Evolutionary conservation across 2,888 invertebrate genomes (phyloP), one percentile per base, ranked within the genome.

Genomic region (Zelleria hepariella): DNA sequence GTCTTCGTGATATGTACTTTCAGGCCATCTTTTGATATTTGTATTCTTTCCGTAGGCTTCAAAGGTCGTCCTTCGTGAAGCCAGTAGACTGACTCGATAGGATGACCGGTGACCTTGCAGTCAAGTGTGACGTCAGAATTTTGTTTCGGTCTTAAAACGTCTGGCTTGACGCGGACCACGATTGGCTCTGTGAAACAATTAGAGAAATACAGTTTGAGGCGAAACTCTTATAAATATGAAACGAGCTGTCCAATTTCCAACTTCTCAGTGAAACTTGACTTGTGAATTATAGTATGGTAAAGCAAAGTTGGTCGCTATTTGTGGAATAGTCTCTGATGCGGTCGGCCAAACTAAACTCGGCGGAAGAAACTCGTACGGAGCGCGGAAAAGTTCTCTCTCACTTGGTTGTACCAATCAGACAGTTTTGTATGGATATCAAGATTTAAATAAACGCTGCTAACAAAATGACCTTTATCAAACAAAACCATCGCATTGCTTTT

Each of bases 31-130:
- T 79, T 78, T 54, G 90, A 82, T 70, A 92, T 78, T 78, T 90
- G 89, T 59, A 91, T 80, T 64, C 92, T 90, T 67, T 90, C 91
- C 68, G 90, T 91, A 58, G 90, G 80, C 61, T 90, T 86, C 60
- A 94, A 80, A 62, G 91, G 89, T 68, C 89, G 90, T 42, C 94
- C 95, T 76, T 96, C 93, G 78, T 95, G 95, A 71, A 94, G 90
- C 96, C 96, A 97, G 72, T 91, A 91, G 61, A 96, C 90, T 68
- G 92, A 90, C 64, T 93, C 92, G 62, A 95, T 90, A n/a, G 97
- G 97, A 86, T 94, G 94, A 5, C 98, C 98, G 62, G 93, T 92
- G 59, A 95, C 92, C 74, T 94, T 94, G 82, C 98, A 98, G 77
- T 96, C 95, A 77, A 98, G 95, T 72, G 91, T 92, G 57, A 96